These are phyloP conservation scores for Lepidurus couesii DNA, from an alignment of 1,140 invertebrate genomes.

Conservation along the genomic window DNA sequence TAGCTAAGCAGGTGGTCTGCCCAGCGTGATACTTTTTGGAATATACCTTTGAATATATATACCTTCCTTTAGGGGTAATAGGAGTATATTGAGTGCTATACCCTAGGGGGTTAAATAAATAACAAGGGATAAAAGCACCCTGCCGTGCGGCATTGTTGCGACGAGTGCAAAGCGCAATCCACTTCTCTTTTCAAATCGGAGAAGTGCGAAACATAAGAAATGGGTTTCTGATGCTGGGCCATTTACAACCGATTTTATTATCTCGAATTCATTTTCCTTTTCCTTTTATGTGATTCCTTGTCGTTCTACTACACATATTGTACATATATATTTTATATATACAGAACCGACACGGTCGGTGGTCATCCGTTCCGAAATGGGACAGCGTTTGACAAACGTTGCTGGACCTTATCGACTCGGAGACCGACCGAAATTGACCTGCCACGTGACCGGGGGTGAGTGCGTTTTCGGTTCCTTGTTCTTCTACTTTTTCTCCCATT, in stretches of 20 bases:
- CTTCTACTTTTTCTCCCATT: neutral
- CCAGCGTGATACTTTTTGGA: neutral
- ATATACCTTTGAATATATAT: neutral
- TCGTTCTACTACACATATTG: neutral
- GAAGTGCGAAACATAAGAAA: neutral
- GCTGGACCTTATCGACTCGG: conserved; percentile 32
- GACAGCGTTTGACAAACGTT: conserved; percentile 25
- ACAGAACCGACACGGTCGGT: conserved; percentile 28
- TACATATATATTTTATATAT: conserved; percentile 7
- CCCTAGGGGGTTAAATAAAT: conserved; percentile 2
- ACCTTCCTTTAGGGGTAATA: neutral
- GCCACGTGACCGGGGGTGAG: conserved; percentile 31
- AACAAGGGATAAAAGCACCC: neutral
- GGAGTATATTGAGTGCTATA: neutral
- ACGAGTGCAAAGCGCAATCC: neutral
- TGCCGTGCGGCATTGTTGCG: neutral
- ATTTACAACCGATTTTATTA: neutral
- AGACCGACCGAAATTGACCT: conserved; percentile 32
- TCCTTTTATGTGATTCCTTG: neutral
- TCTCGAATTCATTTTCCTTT: neutral
- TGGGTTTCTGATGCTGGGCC: too few relatives aligned
- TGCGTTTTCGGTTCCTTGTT: neutral
- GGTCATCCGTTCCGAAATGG: conserved; percentile 24
- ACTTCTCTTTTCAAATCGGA: neutral
- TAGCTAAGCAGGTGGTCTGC: neutral